Percentiles rank a stretch among this genome's conserved stretches.
Evolutionary conservation across 2,888 invertebrate genomes (phyloP).

Genomic region (Cyaniris semiargus): DNA sequence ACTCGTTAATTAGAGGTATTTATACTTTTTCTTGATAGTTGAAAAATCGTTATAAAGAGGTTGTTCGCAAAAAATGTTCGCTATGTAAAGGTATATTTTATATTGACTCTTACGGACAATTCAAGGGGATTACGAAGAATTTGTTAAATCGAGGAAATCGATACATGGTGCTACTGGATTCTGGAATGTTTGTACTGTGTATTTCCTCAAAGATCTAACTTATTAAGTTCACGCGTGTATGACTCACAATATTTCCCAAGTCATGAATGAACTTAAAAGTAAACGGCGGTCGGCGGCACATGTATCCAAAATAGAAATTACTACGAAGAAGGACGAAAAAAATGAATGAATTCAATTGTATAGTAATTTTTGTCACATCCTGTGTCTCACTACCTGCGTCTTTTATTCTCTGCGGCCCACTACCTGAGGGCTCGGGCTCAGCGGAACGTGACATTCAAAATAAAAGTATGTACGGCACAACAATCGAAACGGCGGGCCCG

Average conservation of each 20-base stretch:
- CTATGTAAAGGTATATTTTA: no score
- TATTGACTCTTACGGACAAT: no score
- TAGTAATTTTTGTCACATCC: constrained; percentile 59
- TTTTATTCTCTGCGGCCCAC: constrained; percentile 62
- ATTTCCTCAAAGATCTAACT: neutral
- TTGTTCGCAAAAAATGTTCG: no score
- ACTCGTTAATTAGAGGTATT: no score
- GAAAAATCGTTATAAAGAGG: no score
- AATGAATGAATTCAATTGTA: constrained; percentile 56
- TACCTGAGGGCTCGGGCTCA: constrained; percentile 60
- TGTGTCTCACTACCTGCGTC: constrained; percentile 53
- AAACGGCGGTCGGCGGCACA: constrained; percentile 2
- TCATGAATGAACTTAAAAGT: constrained; percentile 25
- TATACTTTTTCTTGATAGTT: no score
- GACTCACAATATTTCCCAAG: constrained; percentile 11
- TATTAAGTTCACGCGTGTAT: constrained; percentile 3
- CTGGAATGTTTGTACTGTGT: neutral
- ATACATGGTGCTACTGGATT: neutral
- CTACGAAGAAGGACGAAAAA: constrained; percentile 45
- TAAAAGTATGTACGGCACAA: constrained; percentile 65
- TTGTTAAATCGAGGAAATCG: no score
- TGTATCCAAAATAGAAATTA: constrained; percentile 33
- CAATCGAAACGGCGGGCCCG: constrained; percentile 63
- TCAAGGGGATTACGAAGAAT: no score
- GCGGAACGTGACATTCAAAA: constrained; percentile 61